A percentile compares a stretch with the other conserved stretches of the same genome.
phyloP scores from a whole-genome alignment of 2,888 invertebrate species.

The Steinernema carpocapsae region DNA sequence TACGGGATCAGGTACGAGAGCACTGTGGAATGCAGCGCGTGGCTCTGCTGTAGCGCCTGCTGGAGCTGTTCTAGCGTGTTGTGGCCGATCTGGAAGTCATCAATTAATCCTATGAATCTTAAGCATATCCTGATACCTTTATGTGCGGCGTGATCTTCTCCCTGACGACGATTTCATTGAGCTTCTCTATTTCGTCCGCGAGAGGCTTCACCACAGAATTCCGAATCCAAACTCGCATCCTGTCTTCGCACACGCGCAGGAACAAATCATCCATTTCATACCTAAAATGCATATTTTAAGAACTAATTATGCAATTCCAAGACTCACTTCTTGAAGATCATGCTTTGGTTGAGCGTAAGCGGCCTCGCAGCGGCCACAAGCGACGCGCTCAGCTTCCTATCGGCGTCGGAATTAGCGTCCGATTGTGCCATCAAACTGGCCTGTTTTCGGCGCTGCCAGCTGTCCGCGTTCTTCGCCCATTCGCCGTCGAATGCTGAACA shows the following conservation, averaged over 20 bases:
- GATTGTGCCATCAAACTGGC: constrained; percentile 4
- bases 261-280: constrained; percentile 16
- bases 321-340: constrained; percentile 11
- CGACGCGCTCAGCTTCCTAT: constrained; percentile 12
- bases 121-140: background rate
- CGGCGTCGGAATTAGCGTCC: background rate
- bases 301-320: background rate
- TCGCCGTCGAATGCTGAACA: background rate
- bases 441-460: background rate
- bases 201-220: constrained; percentile 17
- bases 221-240: constrained; percentile 21
- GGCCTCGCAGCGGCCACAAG: background rate
- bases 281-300: background rate
- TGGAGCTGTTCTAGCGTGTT: background rate
- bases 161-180: background rate
- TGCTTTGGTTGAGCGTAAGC: background rate
- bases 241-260: constrained; percentile 15
- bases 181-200: background rate
- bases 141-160: constrained; percentile 21
- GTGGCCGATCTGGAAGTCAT: constrained; percentile 1
- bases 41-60: background rate
- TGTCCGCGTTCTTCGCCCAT: constrained; percentile 12
- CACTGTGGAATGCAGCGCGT: background rate
- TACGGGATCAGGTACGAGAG: constrained; percentile 76
- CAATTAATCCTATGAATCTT: background rate